Percentiles rank a stretch among this genome's conserved stretches.
Evolutionary conservation across 2,113 vertebrate genomes (phyloP).

Genomic region (Saguinus midas): DNA sequence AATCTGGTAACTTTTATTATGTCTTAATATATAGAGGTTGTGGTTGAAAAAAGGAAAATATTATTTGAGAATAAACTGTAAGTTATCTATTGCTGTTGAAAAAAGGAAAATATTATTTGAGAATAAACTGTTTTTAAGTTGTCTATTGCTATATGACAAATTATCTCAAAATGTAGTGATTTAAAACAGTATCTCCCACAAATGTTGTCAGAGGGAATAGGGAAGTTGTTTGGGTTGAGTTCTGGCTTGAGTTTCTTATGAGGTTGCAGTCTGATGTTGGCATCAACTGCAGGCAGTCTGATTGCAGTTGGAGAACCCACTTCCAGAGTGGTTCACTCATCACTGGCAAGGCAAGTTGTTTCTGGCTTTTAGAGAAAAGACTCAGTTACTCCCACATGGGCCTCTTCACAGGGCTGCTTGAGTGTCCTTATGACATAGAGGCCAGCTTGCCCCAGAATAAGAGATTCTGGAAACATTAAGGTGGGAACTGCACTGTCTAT

Average conservation of each 20-base stretch:
- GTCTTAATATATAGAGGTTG: constrained; percentile 34
- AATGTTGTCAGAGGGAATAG: neutral
- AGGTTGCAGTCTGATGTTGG: neutral
- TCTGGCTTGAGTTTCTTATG: neutral
- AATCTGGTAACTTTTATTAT: neutral
- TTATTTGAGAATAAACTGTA: neutral
- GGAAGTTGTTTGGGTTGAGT: neutral
- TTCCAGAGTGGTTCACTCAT: neutral
- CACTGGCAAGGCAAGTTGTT: neutral
- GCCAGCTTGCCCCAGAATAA: neutral
- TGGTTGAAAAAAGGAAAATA: neutral
- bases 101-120: neutral
- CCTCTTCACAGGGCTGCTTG: neutral
- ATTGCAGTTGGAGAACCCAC: neutral
- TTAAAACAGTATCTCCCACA: neutral
- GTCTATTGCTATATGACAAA: neutral
- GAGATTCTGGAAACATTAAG: neutral
- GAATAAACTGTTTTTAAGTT: neutral
- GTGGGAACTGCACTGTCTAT: neutral
- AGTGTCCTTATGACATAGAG: neutral
- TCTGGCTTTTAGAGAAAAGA: neutral
- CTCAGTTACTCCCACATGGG: neutral
- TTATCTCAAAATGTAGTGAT: neutral
- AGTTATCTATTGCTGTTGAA: neutral
- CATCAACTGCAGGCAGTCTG: neutral